Evolutionary conservation across 23 tunicate species (phyloP), one percentile per base, ranked within the genome.

Genomic region (Botrylloides violaceus): DNA sequence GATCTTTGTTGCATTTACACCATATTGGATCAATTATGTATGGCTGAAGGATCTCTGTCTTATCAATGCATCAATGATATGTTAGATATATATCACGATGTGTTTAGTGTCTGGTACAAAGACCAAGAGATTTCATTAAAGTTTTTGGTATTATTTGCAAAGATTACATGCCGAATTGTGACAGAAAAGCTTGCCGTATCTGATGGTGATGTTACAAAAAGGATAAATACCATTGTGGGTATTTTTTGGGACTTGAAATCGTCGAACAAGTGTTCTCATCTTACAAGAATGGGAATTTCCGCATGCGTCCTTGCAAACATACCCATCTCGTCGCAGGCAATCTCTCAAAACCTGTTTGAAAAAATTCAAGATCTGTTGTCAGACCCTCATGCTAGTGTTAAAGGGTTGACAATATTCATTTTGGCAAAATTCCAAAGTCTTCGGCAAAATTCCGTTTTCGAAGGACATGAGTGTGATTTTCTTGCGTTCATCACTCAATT

Each of bases 241-340:
- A 28, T 25, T 63, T 63, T 63, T 63, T 63, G 70, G 70, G 29
- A 63, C 26, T 12, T 63, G 35, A 15, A 3, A 31, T 29, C 33
- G 70, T 27, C 32, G 29, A 4, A 33, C 18, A 63, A 63, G 36
- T 63, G 70, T 31, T 63, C 70, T 27, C 70, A 31, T 15, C 35
- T 63, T 3, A 33, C 33, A 28, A 31, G 33, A 28, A 63, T 63
- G 70, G 70, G 70, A 31, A 12, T 63, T 63, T 31, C 70, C 19
- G 7, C 35, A 4, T 63, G 70, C 35, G 19, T 63, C 26, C 9
- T 25, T 9, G 26, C 35, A 26, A 9, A 25, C 3, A 3, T 28
- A 34, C 32, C 4, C 26, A 63, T 63, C 20, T 7, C 28, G 19
- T 23, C 19, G 35, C 7, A 3, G 4, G 35, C 20, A 15, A 43